Conservation (phyloP, 2,113 vertebrate species). For the Aspiorhynchus laticeps region DNA sequence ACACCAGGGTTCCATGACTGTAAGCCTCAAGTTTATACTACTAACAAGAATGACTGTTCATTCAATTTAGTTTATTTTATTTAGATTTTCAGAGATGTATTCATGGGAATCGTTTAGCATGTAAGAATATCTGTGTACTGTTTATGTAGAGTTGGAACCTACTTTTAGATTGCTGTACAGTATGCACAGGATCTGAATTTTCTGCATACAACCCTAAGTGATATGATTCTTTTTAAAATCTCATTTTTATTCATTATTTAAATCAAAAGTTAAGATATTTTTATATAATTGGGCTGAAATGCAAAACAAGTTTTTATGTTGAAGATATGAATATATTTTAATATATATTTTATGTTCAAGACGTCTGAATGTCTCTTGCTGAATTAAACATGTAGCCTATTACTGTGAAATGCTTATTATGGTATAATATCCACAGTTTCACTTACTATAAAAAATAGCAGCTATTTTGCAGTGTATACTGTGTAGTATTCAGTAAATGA, state of each 20-base stretch:
- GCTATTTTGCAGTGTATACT: background rate
- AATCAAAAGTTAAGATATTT: background rate
- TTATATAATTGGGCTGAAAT: background rate
- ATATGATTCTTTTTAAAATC: background rate
- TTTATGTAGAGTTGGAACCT: background rate
- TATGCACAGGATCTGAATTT: background rate
- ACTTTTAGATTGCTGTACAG: background rate
- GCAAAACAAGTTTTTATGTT: background rate
- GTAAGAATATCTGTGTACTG: background rate
- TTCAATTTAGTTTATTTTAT: background rate
- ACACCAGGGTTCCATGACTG: slow-evolving; percentile 42
- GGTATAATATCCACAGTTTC: background rate
- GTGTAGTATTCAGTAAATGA: background rate
- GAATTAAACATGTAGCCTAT: background rate
- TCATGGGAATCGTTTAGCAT: background rate
- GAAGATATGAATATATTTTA: background rate
- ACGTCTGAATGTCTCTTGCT: background rate
- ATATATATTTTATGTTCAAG: background rate
- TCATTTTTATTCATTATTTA: background rate
- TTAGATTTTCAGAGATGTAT: background rate
- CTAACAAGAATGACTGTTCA: background rate
- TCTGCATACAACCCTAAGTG: background rate
- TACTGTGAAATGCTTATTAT: background rate
- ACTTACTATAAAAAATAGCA: background rate
- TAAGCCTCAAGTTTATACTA: slow-evolving; percentile 30